phyloP scores from a whole-genome alignment of 2,888 invertebrate species.

The Ptychoptera albimana region DNA sequence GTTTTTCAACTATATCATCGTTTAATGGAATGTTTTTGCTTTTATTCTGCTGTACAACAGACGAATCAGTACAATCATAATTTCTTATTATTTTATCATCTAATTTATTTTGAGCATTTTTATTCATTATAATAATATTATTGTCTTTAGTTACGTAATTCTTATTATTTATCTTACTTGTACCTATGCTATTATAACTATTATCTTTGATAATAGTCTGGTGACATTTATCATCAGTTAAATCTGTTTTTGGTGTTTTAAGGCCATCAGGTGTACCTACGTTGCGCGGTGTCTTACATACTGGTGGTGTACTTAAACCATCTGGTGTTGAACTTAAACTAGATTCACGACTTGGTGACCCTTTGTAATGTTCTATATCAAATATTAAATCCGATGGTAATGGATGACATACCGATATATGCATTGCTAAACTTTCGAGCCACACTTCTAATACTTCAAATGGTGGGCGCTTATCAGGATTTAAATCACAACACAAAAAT shows the following conservation, averaged over 20 bases:
- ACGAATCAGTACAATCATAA: background rate
- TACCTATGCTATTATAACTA: background rate
- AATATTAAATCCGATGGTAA: slow-evolving; percentile 50
- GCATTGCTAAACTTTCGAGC: slow-evolving; percentile 64
- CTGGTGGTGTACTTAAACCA: slow-evolving; percentile 22
- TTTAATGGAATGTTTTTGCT: background rate
- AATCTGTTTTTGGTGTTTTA: background rate
- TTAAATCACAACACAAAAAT: slow-evolving; percentile 77
- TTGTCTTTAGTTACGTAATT: background rate
- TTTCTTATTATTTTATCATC: background rate
- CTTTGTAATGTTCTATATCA: slow-evolving; percentile 58
- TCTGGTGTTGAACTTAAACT: slow-evolving; percentile 27
- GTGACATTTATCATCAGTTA: background rate
- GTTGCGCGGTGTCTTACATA: slow-evolving; percentile 3
- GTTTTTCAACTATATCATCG: background rate
- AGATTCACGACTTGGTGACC: slow-evolving; percentile 25
- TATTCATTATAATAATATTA: background rate
- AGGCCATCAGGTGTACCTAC: background rate
- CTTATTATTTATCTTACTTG: background rate
- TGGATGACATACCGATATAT: slow-evolving; percentile 45
- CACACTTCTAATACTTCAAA: slow-evolving; percentile 83
- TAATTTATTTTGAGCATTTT: background rate
- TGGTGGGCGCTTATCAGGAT: slow-evolving; percentile 78
- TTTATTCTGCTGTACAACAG: background rate
- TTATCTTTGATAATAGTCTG: background rate